These are phyloP conservation scores for Peromyscus attwateri DNA, from an alignment of 2,797 vertebrate species.

Conservation along the genomic window DNA sequence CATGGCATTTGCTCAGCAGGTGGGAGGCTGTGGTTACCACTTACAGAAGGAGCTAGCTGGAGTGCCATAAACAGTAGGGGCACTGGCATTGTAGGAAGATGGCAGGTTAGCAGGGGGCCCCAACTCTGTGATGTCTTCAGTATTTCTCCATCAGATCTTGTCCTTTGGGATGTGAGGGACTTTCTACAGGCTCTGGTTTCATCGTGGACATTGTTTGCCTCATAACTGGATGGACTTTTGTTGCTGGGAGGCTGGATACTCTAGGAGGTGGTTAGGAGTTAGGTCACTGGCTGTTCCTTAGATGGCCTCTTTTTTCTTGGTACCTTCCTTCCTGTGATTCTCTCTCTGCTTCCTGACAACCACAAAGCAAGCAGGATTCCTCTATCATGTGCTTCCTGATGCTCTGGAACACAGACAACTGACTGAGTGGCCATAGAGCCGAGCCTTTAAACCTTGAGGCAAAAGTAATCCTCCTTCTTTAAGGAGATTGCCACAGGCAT, in stretches of 20 bases:
- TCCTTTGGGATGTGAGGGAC: background rate
- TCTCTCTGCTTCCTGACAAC: background rate
- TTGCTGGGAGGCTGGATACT: background rate
- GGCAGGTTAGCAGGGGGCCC: background rate
- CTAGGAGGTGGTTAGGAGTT: background rate
- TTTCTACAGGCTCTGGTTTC: background rate
- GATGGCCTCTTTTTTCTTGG: background rate
- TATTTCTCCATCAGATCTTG: background rate
- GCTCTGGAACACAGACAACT: background rate
- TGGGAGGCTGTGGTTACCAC: background rate
- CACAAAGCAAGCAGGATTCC: background rate
- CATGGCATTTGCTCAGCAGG: background rate
- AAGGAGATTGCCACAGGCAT: background rate
- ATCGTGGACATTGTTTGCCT: background rate
- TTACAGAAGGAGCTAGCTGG: background rate
- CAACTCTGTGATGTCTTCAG: rapidly evolving
- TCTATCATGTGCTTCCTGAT: background rate
- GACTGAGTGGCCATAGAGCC: too few relatives aligned
- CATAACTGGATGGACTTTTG: background rate
- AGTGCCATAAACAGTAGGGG: background rate
- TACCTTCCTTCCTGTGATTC: background rate
- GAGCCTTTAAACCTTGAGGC: background rate
- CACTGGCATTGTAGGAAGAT: background rate
- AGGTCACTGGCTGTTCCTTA: background rate
- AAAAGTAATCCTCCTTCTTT: background rate